Base-by-base conservation (phyloP, 2,113 vertebrate genomes). In the Falco punctatus region DNA sequence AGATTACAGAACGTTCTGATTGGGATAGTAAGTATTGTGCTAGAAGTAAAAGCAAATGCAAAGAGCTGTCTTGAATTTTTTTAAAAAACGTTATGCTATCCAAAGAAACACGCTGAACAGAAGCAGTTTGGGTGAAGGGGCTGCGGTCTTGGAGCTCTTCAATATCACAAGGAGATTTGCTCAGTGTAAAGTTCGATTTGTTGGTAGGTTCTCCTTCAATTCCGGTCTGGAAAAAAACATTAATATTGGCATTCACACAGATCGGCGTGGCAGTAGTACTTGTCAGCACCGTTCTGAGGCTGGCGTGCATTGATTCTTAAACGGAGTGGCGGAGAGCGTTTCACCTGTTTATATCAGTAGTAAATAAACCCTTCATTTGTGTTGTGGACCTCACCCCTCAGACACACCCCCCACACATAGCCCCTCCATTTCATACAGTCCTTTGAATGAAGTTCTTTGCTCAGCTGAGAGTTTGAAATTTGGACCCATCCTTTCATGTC, bases 1-100 rank as follows among this genome's bases (percentile, higher is more conserved):
- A 93, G 84, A 77, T 96, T 97, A 90, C 80, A 77, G 89, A 96
- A 84, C 1, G 10, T 83, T 96, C 85, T 94, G 82, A 94, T 95
- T 96, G 86, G 69, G 91, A 94, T 62, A 57, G 74, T 95, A 94
- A 96, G 89, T 78, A 95, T 81, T 75, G 51, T 72, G 84, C 78
- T 82, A 58, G 71, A 83, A 89, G 90, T 92, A 86, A 96, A 95
- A 91, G 58, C 81, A 96, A 92, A 92, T 92, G 79, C 40, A 33
- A 8, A 15, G 85, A 94, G 44, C 83, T 90, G 70, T 81, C 73
- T 95, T 91, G 79, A 91, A 90, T 86, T 81, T 0, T 7, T 81
- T 0, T 7, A 40, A n/a, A 19, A 81, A 55, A 67, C 18, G 15
- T 19, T n/a, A 1, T 54, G 15, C n/a, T 72, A 2, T 70, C 57